A percentile compares a stretch with the other conserved stretches of the same genome.
Conservation (phyloP, 1,140 invertebrate species). For the Scaptomyza pallida region DNA sequence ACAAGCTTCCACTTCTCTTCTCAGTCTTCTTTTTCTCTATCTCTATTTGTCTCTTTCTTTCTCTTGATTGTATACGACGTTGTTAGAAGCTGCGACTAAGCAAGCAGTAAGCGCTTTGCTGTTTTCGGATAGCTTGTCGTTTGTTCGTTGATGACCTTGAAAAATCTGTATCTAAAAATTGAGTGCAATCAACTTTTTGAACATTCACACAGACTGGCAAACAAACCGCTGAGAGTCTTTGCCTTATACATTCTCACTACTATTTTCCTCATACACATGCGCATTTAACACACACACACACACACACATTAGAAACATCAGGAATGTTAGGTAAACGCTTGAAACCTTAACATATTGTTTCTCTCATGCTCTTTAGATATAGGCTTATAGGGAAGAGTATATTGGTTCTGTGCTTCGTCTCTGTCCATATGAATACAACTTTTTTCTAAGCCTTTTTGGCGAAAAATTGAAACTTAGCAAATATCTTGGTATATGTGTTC, state of each 20-base stretch:
- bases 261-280: constrained; percentile 55
- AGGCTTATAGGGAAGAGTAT: too few species aligned
- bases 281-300: too few species aligned
- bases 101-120: constrained; percentile 44
- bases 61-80: constrained; percentile 3
- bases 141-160: constrained; percentile 83
- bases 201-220: constrained; percentile 40
- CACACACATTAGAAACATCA: constrained; percentile 3
- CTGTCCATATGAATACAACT: too few species aligned
- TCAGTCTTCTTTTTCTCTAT: not conserved
- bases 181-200: constrained; percentile 84
- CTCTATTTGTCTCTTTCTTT: not conserved
- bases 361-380: constrained; percentile 2
- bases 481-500: too few species aligned
- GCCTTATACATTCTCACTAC: constrained; percentile 35
- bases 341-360: constrained; percentile 49
- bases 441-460: too few species aligned
- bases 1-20: constrained; percentile 2
- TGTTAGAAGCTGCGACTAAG: constrained; percentile 49
- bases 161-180: constrained; percentile 84
- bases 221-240: constrained; percentile 24
- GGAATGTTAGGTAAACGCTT: constrained; percentile 73
- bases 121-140: constrained; percentile 62
- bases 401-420: too few species aligned
- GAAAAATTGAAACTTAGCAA: too few species aligned